Evolutionary conservation across 2,113 vertebrate genomes (phyloP).

Genomic region (Actenoides lindsayi): DNA sequence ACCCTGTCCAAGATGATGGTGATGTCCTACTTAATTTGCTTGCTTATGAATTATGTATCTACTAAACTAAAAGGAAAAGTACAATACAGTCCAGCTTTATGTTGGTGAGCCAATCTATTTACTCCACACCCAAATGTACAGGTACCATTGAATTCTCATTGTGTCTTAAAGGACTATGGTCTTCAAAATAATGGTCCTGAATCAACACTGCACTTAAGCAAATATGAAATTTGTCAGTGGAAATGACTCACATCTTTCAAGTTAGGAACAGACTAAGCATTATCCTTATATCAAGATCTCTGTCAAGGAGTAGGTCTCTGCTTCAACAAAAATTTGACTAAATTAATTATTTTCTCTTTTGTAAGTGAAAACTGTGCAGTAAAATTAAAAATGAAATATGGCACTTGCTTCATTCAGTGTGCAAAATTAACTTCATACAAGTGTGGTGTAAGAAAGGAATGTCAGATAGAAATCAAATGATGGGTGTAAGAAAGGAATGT

Average conservation of each 20-base stretch:
- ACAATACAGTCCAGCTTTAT: neutral
- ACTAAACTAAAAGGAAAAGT: slow-evolving; percentile 14
- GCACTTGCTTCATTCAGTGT: neutral
- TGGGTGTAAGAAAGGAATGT: neutral
- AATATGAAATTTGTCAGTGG: neutral
- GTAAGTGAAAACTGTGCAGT: neutral
- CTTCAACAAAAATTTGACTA: neutral
- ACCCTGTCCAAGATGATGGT: slow-evolving; percentile 30
- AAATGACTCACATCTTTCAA: neutral
- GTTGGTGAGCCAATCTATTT: neutral
- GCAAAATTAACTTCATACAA: neutral
- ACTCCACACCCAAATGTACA: neutral
- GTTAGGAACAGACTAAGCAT: neutral
- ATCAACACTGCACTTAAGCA: neutral
- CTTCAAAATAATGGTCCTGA: neutral
- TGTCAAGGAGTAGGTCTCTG: neutral
- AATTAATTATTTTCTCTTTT: neutral
- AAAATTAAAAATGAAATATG: neutral
- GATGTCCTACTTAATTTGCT: slow-evolving; percentile 57
- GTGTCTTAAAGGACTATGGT: neutral
- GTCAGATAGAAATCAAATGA: neutral
- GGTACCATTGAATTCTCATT: neutral
- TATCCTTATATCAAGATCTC: neutral
- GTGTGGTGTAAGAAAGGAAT: neutral
- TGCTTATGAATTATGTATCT: slow-evolving; percentile 41